Evolutionary conservation across 92 coral and sea anemone species (phyloP).

Genomic region (Zoanthus sansibaricus): DNA sequence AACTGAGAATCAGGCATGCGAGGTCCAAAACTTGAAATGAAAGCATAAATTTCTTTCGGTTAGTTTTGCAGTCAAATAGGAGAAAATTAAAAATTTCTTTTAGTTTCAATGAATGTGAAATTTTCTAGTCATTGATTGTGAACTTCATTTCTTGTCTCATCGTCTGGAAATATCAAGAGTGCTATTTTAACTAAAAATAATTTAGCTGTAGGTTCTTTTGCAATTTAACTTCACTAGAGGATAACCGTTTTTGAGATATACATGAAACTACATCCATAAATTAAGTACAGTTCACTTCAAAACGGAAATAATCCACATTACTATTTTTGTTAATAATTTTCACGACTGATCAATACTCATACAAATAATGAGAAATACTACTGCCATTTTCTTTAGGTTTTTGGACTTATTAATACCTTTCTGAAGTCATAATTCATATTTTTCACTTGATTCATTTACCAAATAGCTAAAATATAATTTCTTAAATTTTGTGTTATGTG

Average conservation of each 20-base stretch:
- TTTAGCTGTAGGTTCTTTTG: neutral
- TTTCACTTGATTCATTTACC: constrained; percentile 5
- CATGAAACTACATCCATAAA: no score
- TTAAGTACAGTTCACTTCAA: no score
- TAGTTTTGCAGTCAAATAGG: constrained; percentile 10
- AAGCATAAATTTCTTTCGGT: neutral
- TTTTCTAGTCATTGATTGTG: neutral
- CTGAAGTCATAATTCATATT: neutral
- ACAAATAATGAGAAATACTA: constrained; percentile 13
- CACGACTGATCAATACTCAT: neutral
- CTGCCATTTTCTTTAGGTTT: neutral
- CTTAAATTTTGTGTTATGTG: neutral
- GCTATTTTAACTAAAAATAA: neutral
- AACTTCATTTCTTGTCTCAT: neutral
- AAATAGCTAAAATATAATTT: neutral
- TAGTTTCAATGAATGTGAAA: neutral
- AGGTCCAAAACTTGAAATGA: neutral
- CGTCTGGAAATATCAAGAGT: neutral
- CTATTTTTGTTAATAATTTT: no score
- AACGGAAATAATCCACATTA: no score
- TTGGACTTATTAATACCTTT: constrained; percentile 1
- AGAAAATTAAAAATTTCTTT: constrained; percentile 8
- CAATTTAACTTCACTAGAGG: neutral
- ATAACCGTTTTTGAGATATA: neutral
- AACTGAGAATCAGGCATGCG: constrained; percentile 30